phyloP scores from a whole-genome alignment of 1,140 invertebrate species.

The Oscheius sp. region DNA sequence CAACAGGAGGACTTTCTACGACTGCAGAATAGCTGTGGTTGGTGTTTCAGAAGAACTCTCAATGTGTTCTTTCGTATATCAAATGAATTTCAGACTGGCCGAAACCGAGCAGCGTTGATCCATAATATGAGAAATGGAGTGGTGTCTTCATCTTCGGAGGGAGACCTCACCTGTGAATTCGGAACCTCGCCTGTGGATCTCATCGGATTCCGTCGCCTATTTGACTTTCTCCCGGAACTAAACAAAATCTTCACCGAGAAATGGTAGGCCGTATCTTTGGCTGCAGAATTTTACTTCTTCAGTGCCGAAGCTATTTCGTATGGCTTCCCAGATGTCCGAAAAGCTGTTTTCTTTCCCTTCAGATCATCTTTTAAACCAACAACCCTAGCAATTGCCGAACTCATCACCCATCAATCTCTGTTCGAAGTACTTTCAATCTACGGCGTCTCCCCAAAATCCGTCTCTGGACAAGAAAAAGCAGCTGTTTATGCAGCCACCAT shows the following conservation, averaged over 20 bases:
- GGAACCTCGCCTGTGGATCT: background rate
- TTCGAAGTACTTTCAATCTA: background rate
- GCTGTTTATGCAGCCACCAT: background rate
- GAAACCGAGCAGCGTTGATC: slow-evolving; percentile 21
- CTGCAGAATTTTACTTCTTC: slow-evolving; percentile 4
- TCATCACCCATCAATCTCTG: background rate
- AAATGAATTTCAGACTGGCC: slow-evolving; percentile 15
- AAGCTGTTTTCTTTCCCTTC: slow-evolving; percentile 24
- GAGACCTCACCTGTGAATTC: slow-evolving; percentile 14
- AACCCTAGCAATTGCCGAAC: background rate
- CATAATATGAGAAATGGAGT: slow-evolving; percentile 10
- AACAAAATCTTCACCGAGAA: background rate
- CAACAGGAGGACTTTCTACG: slow-evolving; percentile 19
- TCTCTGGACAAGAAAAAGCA: background rate
- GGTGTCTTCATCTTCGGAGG: background rate
- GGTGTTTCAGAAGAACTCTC: background rate
- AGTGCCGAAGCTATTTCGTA: background rate
- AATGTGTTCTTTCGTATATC: no score
- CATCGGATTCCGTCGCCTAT: background rate
- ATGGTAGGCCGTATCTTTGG: slow-evolving; percentile 14
- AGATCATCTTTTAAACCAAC: background rate
- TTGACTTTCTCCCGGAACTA: background rate
- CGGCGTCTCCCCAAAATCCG: background rate
- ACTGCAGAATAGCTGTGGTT: slow-evolving; percentile 14
- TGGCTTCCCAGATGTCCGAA: slow-evolving; percentile 10